phyloP scores from a whole-genome alignment of 2,888 invertebrate genomes.

The Drosophila paramelanica region DNA sequence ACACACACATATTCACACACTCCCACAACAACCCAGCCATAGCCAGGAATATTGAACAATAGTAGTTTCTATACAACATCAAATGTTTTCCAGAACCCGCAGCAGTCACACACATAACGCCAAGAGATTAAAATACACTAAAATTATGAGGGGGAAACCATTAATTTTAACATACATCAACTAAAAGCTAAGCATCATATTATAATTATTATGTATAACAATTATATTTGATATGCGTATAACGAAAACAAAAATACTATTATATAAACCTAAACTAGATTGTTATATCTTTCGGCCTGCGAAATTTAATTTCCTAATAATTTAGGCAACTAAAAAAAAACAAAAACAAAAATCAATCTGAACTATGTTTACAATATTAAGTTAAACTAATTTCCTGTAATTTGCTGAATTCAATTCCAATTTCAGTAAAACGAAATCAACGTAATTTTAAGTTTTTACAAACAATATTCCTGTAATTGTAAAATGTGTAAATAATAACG shows the following conservation, averaged over 20 bases:
- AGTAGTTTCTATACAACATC: slow-evolving; percentile 64
- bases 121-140: slow-evolving; percentile 64
- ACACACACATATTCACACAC: slow-evolving; percentile 2
- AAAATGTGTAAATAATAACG: slow-evolving; percentile 69
- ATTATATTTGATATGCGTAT: slow-evolving; percentile 53
- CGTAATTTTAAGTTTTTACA: slow-evolving; percentile 59
- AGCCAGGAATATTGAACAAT: slow-evolving; percentile 42
- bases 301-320: slow-evolving; percentile 75
- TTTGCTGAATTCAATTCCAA: slow-evolving; percentile 42
- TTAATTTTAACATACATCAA: slow-evolving; percentile 55
- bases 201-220: slow-evolving; percentile 42
- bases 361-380: slow-evolving; percentile 43
- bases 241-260: slow-evolving; percentile 35
- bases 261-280: slow-evolving; percentile 45
- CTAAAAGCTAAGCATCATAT: slow-evolving; percentile 47
- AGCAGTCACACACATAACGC: slow-evolving; percentile 21
- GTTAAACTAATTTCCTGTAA: slow-evolving; percentile 58
- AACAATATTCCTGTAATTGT: slow-evolving; percentile 72
- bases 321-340: slow-evolving; percentile 55
- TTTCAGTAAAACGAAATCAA: slow-evolving; percentile 24
- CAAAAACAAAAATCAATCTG: slow-evolving; percentile 27
- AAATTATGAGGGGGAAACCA: slow-evolving; percentile 26
- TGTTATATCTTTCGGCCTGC: slow-evolving; percentile 69
- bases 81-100: slow-evolving; percentile 43
- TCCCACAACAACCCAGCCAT: slow-evolving; percentile 27